Conservation (phyloP, 2,888 invertebrate species). For the Callosobruchus maculatus region DNA sequence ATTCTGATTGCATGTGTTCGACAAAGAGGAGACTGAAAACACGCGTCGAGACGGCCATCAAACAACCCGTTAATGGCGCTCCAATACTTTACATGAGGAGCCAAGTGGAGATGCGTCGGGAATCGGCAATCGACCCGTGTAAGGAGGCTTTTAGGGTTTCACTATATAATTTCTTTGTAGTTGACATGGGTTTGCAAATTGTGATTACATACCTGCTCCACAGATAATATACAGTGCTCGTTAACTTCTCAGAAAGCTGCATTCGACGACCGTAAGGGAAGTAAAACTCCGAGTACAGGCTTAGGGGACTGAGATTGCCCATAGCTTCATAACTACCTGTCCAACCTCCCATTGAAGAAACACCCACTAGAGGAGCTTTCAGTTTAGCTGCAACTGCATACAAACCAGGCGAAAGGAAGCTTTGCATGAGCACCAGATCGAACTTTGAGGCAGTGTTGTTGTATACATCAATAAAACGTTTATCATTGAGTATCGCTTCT, state of each 20-base stretch:
- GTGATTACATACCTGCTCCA: slow-evolving; percentile 20
- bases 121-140: no score
- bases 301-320: slow-evolving; percentile 32
- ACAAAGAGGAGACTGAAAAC: no score
- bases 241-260: slow-evolving; percentile 43
- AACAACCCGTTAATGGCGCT: no score
- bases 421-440: slow-evolving; percentile 34
- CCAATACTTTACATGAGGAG: no score
- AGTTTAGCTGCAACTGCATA: slow-evolving; percentile 29
- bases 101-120: no score
- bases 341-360: slow-evolving; percentile 34
- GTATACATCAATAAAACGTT: slow-evolving; percentile 30
- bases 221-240: slow-evolving; percentile 32
- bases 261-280: slow-evolving; percentile 34
- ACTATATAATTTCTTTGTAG: no score
- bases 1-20: no score
- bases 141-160: no score
- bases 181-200: no score
- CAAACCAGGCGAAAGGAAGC: slow-evolving; percentile 29
- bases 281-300: slow-evolving; percentile 34
- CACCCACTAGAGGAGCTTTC: slow-evolving; percentile 29
- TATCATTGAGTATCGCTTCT: slow-evolving; percentile 24
- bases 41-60: no score
- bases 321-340: slow-evolving; percentile 29
- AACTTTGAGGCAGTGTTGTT: slow-evolving; percentile 25